A percentile compares a stretch with the other conserved stretches of the same genome.
These are phyloP conservation scores for Synergus gifuensis DNA, from an alignment of 2,888 invertebrate species.

Conservation along the genomic window DNA sequence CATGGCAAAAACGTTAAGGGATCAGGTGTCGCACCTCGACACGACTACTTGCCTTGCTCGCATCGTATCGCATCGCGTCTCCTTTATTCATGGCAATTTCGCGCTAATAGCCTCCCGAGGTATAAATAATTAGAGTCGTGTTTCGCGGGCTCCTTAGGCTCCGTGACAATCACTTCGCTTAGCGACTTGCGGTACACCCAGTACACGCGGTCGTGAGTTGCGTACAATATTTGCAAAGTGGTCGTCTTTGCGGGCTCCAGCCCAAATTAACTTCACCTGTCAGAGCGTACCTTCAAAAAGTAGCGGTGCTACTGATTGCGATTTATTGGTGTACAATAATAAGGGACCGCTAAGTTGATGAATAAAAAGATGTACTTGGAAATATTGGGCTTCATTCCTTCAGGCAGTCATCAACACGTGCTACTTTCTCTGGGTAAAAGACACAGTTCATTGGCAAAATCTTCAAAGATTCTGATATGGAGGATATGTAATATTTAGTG, in stretches of 20 bases:
- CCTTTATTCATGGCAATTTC: conserved; percentile 56
- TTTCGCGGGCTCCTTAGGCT: conserved; percentile 26
- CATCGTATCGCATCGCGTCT: conserved; percentile 52
- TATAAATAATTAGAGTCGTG: conserved; percentile 41
- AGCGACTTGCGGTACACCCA: conserved; percentile 38
- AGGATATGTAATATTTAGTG: not conserved
- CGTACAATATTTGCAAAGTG: conserved; percentile 42
- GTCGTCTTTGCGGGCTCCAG: conserved; percentile 39
- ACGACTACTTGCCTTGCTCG: conserved; percentile 45
- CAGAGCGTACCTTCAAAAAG: conserved; percentile 36
- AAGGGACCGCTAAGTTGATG: conserved; percentile 32
- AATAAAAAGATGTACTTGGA: conserved; percentile 22
- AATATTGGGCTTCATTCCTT: conserved; percentile 28
- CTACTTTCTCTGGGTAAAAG: not conserved
- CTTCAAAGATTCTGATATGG: not conserved
- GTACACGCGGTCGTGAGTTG: conserved; percentile 39
- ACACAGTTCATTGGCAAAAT: not conserved
- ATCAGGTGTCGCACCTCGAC: conserved; percentile 28
- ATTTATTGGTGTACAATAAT: conserved; percentile 36
- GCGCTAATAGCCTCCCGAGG: conserved; percentile 48
- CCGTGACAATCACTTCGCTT: conserved; percentile 11
- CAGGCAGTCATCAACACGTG: conserved; percentile 10
- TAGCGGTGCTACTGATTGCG: conserved; percentile 40
- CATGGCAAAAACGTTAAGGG: conserved; percentile 31
- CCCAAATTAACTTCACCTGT: conserved; percentile 39